These are phyloP conservation scores for Natator depressus DNA, from an alignment of 2,113 vertebrate species.

Conservation along the genomic window DNA sequence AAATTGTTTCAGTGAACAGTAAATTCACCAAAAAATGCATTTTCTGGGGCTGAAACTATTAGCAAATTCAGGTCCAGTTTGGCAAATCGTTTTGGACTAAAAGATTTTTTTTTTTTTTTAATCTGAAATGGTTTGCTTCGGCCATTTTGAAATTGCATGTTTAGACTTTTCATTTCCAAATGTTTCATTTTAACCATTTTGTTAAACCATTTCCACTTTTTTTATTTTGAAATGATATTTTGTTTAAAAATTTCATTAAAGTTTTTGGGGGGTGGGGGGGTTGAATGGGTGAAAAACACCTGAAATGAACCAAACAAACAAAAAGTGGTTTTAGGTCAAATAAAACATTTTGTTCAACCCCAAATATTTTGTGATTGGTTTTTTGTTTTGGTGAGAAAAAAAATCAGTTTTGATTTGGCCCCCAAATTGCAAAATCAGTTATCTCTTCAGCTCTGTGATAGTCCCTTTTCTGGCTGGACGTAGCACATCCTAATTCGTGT, in stretches of 20 bases:
- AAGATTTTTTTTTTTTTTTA: not conserved
- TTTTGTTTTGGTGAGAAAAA: not conserved
- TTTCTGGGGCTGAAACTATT: not conserved
- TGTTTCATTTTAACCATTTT: not conserved
- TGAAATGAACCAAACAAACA: not conserved
- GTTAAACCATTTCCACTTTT: not conserved
- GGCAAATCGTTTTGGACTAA: not conserved
- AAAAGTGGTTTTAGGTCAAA: not conserved
- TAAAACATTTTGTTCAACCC: not conserved
- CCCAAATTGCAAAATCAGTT: not conserved
- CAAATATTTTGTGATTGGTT: not conserved
- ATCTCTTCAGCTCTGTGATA: not conserved
- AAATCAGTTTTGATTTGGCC: not conserved
- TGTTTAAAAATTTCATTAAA: not conserved
- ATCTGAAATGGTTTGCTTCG: not conserved
- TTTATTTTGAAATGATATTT: not conserved
- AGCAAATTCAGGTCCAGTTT: not conserved
- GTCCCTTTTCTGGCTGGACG: not conserved
- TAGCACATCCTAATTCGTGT: not conserved
- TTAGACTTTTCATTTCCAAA: not conserved
- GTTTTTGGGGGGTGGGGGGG: fast-evolving
- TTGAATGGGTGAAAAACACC: not conserved
- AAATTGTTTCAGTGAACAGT: not conserved
- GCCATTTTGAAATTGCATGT: not conserved
- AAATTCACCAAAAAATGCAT: not conserved